Base-by-base conservation (phyloP, 2,888 invertebrate species). In the Acrocyrtus sp. region DNA sequence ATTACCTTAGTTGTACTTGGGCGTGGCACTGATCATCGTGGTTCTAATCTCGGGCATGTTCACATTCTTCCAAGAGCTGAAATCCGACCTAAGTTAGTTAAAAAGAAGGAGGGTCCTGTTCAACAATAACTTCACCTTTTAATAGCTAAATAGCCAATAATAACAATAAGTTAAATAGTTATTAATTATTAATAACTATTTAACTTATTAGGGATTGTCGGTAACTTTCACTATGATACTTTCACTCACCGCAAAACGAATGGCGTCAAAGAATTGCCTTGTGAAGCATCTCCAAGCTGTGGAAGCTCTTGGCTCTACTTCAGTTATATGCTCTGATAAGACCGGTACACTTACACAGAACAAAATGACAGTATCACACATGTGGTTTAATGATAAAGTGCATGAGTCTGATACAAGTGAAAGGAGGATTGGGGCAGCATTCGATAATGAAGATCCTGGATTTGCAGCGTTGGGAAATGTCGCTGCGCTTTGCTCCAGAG, bases 221-320 rank as follows among this genome's bases (percentile, higher is more conserved):
- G 77, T 80, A 0, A 78, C 80, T 21, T 79, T 80, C 50, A 80
- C 80, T 5, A 85, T 89, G 45, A 91, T 91, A 81, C 84, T 93
- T 77, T 91, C 92, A 0, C 85, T 93, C 72, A 92, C 92, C 4
- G 92, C 92, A 29, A 91, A 92, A 83, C 87, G 91, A 82, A 93
- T 92, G 92, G 92, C 92, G 8, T 87, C 86, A 48, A 92, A 92
- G 85, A 93, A 93, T 83, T 93, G 93, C 82, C 84, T 92, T 53
- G 91, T 93, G 3, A 92, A 92, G 84, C 92, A 92, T 84, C 84
- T 92, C 77, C 92, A 92, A 83, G 91, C 91, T 29, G 92, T 93
- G 0, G 92, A 92, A 84, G 92, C 92, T 0, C 85, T 92, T 2
- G 92, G 92, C 5, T 92, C 92, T 0, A 92, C 92, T 0, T 91